Conservation (phyloP, 2,888 invertebrate species). For the Megamerina dolium region DNA sequence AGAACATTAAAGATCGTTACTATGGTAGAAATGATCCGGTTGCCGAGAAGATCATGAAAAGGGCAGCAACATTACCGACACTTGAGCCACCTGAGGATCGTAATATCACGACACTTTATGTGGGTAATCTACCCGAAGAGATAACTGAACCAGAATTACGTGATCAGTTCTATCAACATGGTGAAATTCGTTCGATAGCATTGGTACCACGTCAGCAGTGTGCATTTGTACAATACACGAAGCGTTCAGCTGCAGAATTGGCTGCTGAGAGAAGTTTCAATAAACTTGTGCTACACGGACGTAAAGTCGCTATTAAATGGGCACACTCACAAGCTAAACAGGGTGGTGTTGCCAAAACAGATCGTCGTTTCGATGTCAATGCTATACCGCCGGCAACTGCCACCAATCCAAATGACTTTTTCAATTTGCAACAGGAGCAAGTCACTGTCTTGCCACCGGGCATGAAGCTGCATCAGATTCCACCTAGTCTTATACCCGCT, state of each 20-base stretch:
- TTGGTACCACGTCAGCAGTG: constrained; percentile 90
- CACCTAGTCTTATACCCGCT: constrained; percentile 44
- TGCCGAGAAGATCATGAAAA: constrained; percentile 80
- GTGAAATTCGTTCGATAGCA: constrained; percentile 91
- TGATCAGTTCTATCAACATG: constrained; percentile 97
- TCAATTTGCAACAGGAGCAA: constrained; percentile 53
- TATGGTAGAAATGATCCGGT: constrained; percentile 92
- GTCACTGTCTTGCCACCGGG: constrained; percentile 48
- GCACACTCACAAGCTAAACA: constrained; percentile 86
- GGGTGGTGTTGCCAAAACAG: constrained; percentile 51
- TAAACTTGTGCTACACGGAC: constrained; percentile 74
- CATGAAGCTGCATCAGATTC: constrained; percentile 49
- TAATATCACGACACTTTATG: constrained; percentile 91
- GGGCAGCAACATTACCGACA: constrained; percentile 89
- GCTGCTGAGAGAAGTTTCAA: constrained; percentile 96
- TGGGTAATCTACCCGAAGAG: constrained; percentile 89
- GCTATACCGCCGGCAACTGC: constrained; percentile 66
- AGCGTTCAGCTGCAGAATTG: constrained; percentile 80
- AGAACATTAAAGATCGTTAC: constrained; percentile 85
- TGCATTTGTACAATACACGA: constrained; percentile 95
- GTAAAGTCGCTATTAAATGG: constrained; percentile 96
- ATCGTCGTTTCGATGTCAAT: constrained; percentile 62
- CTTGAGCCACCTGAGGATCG: constrained; percentile 93
- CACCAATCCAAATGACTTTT: constrained; percentile 58
- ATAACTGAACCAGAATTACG: constrained; percentile 86